A percentile compares a stretch with the other conserved stretches of the same genome.
Conservation (phyloP, 2,797 vertebrate genomes). For the Gymnoscopelus microlampas region DNA sequence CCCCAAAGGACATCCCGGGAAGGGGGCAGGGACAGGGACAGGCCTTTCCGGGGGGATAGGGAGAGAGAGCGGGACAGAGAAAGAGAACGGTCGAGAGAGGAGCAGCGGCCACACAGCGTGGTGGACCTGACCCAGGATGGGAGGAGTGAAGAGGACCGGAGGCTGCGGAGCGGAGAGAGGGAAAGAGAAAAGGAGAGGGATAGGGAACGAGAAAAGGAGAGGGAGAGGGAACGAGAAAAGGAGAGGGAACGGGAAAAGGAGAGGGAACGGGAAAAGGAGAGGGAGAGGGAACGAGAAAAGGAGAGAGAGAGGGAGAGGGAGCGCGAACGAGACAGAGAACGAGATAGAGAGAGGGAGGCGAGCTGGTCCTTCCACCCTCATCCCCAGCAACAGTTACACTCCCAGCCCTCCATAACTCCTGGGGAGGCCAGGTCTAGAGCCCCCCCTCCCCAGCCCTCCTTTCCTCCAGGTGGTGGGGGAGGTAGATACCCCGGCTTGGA, state of each 20-base stretch:
- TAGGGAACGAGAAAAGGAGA: constrained; percentile 52
- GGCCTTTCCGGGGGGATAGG: constrained; percentile 81
- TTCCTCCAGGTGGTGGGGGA: constrained; percentile 35
- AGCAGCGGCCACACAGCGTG: constrained; percentile 84
- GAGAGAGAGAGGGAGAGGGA: constrained; percentile 60
- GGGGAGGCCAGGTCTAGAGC: constrained; percentile 66
- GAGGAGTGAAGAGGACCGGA: constrained; percentile 65
- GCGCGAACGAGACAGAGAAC: constrained; percentile 28
- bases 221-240: constrained; percentile 40
- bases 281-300: constrained; percentile 57
- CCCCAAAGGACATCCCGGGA: constrained; percentile 86
- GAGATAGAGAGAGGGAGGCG: constrained; percentile 42
- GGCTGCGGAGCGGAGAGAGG: constrained; percentile 58
- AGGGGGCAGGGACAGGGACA: constrained; percentile 77
- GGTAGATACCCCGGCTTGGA: constrained; percentile 60
- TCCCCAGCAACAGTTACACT: constrained; percentile 58
- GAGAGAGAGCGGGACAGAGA: constrained; percentile 75
- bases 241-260: background rate
- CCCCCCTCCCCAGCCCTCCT: constrained; percentile 57
- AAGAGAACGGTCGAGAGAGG: constrained; percentile 82
- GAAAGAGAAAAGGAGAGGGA: constrained; percentile 66
- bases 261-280: constrained; percentile 42
- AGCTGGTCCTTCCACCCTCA: constrained; percentile 63
- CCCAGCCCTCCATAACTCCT: constrained; percentile 72
- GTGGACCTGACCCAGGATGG: constrained; percentile 90